Evolutionary conservation across 2,113 vertebrate species (phyloP), one percentile per base, ranked within the genome.

Genomic region (Melanerpes formicivorus): DNA sequence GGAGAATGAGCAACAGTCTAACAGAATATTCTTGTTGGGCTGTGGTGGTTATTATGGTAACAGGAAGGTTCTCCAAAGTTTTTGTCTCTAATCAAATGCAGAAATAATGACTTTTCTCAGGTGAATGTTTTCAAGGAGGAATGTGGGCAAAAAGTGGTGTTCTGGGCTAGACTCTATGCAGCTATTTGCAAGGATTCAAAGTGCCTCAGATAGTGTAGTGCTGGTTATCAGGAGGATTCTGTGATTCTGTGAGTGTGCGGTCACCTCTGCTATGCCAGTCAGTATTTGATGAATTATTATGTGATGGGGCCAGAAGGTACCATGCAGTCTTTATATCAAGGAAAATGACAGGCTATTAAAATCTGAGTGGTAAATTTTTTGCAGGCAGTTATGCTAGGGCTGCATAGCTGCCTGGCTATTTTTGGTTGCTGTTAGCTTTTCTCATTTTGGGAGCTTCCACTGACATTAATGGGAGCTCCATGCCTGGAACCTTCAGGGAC

Each of bases 271-370:
- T 74, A 6, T 71, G 72, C 60, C 72, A 58, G 80, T 32, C 69
- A 54, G 32, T 21, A 25, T 83, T 70, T 87, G 84, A 85, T 88
- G 72, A 85, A 69, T 82, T 83, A 56, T 80, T 56, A n/a, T n/a
- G 64, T 92, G 74, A 76, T 84, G 88, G 90, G 74, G 66, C 66
- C 86, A 82, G 92, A 76, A 94, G 80, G 88, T 52, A 84, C 69
- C 82, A 64, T 34, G 25, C 6, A 75, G 76, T 8, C 84, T 78
- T 91, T 80, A 14, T 59, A 75, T 73, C 82, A 58, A 44, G 54
- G 69, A 90, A 79, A 90, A 27, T 83, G 91, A 69, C 84, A 80
- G 72, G 42, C 89, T 87, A 65, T 87, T 96, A 92, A 93, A 94
- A 80, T 83, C 58, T 74, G 69, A 54, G 81, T 64, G 65, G 87